phyloP scores from a whole-genome alignment of 2,113 vertebrate species.

The Brachyhypopomus occidentalis region DNA sequence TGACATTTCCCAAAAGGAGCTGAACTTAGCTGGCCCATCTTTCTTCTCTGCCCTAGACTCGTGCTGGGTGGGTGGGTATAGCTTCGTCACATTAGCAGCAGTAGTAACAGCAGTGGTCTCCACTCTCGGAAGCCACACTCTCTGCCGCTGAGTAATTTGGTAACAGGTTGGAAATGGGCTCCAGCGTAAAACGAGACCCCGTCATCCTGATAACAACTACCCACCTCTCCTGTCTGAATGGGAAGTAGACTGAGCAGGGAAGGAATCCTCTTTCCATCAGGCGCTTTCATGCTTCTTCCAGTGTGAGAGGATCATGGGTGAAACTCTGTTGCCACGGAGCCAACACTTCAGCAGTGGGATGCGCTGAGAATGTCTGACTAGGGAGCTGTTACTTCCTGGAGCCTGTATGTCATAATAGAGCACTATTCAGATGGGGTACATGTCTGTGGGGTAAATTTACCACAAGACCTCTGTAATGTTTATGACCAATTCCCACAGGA shows the following conservation, averaged over 20 bases:
- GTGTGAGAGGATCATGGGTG: neutral
- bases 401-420: no score
- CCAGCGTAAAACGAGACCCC: conserved; percentile 87
- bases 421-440: no score
- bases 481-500: no score
- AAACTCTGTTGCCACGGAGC: neutral
- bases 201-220: conserved; percentile 83
- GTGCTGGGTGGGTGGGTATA: conserved; percentile 78
- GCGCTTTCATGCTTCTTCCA: neutral
- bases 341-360: no score
- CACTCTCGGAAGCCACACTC: conserved; percentile 82
- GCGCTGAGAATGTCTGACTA: neutral
- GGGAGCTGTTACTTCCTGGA: no score
- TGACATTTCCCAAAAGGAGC: conserved; percentile 67
- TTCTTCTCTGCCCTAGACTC: conserved; percentile 79
- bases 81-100: conserved; percentile 87
- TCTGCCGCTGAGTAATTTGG: conserved; percentile 84
- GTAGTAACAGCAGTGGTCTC: conserved; percentile 81
- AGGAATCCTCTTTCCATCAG: neutral
- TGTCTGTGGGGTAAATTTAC: no score
- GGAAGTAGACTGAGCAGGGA: conserved; percentile 70
- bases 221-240: conserved; percentile 77
- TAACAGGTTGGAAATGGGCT: conserved; percentile 94
- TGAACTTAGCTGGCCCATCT: conserved; percentile 69
- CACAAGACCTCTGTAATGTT: no score